These are phyloP conservation scores for Promerops cafer DNA, from an alignment of 2,113 vertebrate species.

Conservation along the genomic window DNA sequence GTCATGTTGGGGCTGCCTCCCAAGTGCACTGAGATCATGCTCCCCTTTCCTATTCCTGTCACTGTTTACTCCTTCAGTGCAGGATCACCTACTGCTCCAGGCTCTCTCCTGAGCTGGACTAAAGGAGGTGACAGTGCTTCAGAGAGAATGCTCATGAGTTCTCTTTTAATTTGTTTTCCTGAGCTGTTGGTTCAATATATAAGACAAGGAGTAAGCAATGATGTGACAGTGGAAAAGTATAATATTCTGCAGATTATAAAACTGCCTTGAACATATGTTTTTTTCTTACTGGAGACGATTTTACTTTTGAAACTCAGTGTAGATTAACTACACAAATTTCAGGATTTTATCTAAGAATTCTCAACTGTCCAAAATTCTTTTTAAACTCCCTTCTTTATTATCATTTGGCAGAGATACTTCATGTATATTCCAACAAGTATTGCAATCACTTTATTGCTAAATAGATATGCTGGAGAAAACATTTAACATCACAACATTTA, in stretches of 20 bases:
- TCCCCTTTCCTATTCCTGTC: background rate
- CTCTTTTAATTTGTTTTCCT: background rate
- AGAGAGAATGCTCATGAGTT: background rate
- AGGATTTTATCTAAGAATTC: slow-evolving; percentile 48
- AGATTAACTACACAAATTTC: slow-evolving; percentile 12
- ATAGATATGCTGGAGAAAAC: background rate
- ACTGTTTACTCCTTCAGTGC: background rate
- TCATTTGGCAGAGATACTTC: slow-evolving; percentile 46
- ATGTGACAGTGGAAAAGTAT: background rate
- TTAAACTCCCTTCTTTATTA: slow-evolving; percentile 32
- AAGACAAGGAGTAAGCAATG: background rate
- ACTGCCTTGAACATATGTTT: background rate
- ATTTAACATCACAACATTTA: slow-evolving; percentile 2
- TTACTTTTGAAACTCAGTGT: background rate
- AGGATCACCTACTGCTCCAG: background rate
- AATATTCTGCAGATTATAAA: background rate
- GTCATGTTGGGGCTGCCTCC: background rate
- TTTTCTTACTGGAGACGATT: background rate
- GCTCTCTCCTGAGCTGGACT: background rate
- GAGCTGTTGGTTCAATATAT: background rate
- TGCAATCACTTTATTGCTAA: slow-evolving; percentile 50
- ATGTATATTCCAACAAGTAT: slow-evolving; percentile 44
- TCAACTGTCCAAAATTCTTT: slow-evolving; percentile 36
- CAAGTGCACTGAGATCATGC: background rate
- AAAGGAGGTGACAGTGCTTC: background rate